Base-by-base conservation (phyloP, 2,113 vertebrate genomes). In the Xyrauchen texanus region DNA sequence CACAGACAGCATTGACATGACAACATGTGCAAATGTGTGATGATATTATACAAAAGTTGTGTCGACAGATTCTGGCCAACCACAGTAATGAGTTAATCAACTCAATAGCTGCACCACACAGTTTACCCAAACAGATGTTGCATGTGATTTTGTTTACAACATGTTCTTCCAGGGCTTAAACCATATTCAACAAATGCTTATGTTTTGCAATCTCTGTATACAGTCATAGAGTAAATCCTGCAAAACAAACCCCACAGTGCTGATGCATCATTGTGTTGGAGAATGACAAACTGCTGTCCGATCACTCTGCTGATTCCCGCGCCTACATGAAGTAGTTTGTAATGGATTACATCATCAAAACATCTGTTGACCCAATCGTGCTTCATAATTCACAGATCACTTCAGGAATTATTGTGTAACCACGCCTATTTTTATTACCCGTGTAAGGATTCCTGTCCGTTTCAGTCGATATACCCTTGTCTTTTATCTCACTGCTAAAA, bases 391-490 rank as follows among this genome's bases (percentile, higher is more conserved):
- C 81, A 76, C 78, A 79, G 70, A 58, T 78, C 65, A 75, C 79
- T 77, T 85, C 78, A 66, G 76, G 57, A 64, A 51, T 76, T 78
- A 78, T 61, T 21, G 55, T 62, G 52, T 81, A 81, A 83, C 81
- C 82, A 85, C 84, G 66, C 84, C 84, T 80, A 80, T 63, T 83
- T 85, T 79, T 83, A 81, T 61, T 78, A 76, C 76, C 74, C 76
- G 8, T 76, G 80, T 72, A 78, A 34, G 21, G 52, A 58, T 81
- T 80, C 69, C n/a, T 21, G 58, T 82, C 10, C 53, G 44, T 74
- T 78, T 68, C 58, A 70, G 60, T 65, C 55, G 51, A 65, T 42
- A 51, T 57, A 53, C 12, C 16, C 78, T 12, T 76, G 61, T 60
- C 45, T 68, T 5, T 45, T 72, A 80, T 82, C 68, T 53, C 57